A percentile compares a stretch with the other conserved stretches of the same genome.
Evolutionary conservation across 1,140 invertebrate species (phyloP).

Genomic region (Diuraphis noxia): DNA sequence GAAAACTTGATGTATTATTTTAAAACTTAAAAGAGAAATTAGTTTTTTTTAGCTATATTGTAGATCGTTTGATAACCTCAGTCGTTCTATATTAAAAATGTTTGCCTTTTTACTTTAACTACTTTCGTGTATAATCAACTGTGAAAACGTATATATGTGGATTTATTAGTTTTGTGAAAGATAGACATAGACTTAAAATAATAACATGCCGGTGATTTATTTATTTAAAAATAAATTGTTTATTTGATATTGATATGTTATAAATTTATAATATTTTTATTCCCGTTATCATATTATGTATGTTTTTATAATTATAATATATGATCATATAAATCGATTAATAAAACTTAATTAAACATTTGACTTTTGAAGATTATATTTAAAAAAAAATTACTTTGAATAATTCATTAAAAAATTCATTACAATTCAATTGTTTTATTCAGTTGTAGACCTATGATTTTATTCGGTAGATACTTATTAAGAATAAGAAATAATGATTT

Average conservation of each 20-base stretch:
- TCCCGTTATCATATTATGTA: not conserved
- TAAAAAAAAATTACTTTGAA: not conserved
- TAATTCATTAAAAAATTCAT: not conserved
- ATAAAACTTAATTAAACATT: slow-evolving; percentile 22
- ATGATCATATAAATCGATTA: not conserved
- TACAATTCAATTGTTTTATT: not conserved
- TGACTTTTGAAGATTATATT: not conserved
- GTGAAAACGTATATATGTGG: no score
- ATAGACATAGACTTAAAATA: not conserved
- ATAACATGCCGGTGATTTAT: not conserved
- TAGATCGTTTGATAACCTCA: not conserved
- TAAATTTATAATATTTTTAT: not conserved
- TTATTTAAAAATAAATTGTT: slow-evolving; percentile 1
- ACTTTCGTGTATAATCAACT: not conserved
- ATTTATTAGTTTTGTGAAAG: not conserved
- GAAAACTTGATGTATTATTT: not conserved
- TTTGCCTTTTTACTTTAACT: not conserved
- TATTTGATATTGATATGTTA: not conserved
- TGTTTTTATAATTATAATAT: slow-evolving; percentile 14
- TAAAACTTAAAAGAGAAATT: not conserved
- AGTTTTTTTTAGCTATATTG: not conserved
- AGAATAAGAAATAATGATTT: not conserved
- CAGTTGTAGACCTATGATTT: not conserved
- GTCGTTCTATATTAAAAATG: not conserved
- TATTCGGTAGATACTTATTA: not conserved